These are phyloP conservation scores for Parasteatoda lunata DNA, from an alignment of 2,888 invertebrate species.

Conservation along the genomic window DNA sequence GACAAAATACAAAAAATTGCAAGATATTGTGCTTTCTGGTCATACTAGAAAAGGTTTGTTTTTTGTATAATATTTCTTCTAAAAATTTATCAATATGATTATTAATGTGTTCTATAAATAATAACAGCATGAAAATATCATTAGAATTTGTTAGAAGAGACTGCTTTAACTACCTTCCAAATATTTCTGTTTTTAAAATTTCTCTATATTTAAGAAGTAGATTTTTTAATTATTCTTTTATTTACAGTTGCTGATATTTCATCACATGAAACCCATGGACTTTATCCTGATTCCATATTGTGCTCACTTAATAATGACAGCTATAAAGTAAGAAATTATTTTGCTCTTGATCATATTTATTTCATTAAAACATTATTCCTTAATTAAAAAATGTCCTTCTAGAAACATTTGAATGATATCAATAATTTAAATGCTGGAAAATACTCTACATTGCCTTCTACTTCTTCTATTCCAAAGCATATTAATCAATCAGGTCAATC, in stretches of 20 bases:
- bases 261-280: neutral
- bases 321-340: conserved; percentile 16
- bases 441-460: conserved; percentile 18
- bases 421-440: conserved; percentile 19
- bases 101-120: too few relatives aligned
- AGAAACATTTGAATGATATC: neutral
- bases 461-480: conserved; percentile 11
- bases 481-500: conserved; percentile 22
- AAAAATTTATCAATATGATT: too few relatives aligned
- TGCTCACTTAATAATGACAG: conserved; percentile 24
- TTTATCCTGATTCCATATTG: conserved; percentile 29
- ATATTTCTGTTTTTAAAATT: neutral
- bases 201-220: neutral
- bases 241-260: conserved; percentile 21
- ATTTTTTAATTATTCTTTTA: neutral
- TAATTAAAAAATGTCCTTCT: neutral
- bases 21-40: conserved; percentile 46
- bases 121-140: too few relatives aligned
- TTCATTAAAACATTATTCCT: conserved; percentile 15
- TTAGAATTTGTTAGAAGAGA: too few relatives aligned
- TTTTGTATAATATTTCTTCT: too few relatives aligned
- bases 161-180: neutral
- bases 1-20: conserved; percentile 57
- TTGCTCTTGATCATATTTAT: neutral
- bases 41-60: conserved; percentile 37